A percentile compares a stretch with the other conserved stretches of the same genome.
Conservation (phyloP, 2,113 vertebrate species). For the Stegostoma tigrinum region DNA sequence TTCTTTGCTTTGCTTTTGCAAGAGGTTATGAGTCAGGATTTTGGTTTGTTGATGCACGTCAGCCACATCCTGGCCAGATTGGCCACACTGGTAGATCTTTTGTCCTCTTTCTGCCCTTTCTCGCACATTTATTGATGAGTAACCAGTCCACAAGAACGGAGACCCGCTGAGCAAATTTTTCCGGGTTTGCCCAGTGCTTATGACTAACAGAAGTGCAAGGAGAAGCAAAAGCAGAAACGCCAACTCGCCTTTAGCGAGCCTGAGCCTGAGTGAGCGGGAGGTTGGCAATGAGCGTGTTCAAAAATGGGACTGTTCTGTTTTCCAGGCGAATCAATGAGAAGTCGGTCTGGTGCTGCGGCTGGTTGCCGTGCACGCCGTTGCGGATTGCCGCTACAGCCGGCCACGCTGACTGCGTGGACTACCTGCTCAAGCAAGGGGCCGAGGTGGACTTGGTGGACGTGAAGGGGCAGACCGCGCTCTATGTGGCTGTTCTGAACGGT, state of each 20-base stretch:
- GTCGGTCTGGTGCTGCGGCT: conserved; percentile 87
- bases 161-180: background rate
- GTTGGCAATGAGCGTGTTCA: too few relatives aligned
- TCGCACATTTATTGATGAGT: background rate
- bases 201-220: too few relatives aligned
- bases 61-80: background rate
- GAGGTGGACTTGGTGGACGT: conserved; percentile 86
- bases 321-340: conserved; percentile 83
- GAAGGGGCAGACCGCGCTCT: conserved; percentile 86
- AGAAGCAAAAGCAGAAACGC: too few relatives aligned
- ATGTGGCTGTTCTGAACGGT: conserved; percentile 83
- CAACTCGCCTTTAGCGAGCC: too few relatives aligned
- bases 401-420: conserved; percentile 74
- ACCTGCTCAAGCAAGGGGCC: conserved; percentile 74
- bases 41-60: background rate
- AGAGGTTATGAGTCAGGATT: background rate
- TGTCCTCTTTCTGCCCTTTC: background rate
- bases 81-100: background rate
- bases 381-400: conserved; percentile 81
- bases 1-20: background rate
- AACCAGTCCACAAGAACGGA: background rate
- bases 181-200: too few relatives aligned
- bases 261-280: too few relatives aligned
- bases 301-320: too few relatives aligned
- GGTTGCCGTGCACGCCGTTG: conserved; percentile 81